These are phyloP conservation scores for Elysia chlorotica DNA, from an alignment of 1,140 invertebrate genomes.

Conservation along the genomic window DNA sequence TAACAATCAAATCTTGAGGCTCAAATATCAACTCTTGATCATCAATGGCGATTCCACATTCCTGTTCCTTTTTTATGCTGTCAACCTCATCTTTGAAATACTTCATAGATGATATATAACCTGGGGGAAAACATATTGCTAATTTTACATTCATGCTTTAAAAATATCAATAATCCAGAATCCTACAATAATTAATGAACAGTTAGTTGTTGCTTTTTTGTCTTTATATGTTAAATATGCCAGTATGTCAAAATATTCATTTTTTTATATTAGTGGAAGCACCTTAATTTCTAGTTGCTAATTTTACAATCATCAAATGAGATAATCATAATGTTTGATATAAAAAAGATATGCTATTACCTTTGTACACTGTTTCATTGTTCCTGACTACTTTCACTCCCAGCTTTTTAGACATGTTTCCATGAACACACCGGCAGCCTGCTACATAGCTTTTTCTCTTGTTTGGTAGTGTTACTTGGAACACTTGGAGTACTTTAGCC, in stretches of 20 bases:
- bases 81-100: conserved; percentile 89
- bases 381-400: conserved; percentile 74
- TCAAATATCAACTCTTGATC: conserved; percentile 71
- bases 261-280: no score
- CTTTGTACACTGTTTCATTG: conserved; percentile 75
- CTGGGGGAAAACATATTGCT: no score
- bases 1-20: conserved; percentile 79
- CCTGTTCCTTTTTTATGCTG: conserved; percentile 79
- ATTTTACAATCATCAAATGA: no score
- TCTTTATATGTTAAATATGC: no score
- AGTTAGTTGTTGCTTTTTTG: no score
- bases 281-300: no score
- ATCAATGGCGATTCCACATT: conserved; percentile 84
- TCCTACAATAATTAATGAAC: no score
- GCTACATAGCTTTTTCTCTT: conserved; percentile 86
- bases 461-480: conserved; percentile 74
- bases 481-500: conserved; percentile 84
- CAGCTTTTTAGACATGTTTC: conserved; percentile 73
- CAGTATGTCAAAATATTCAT: no score
- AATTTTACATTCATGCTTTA: no score
- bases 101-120: conserved; percentile 78
- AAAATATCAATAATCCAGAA: no score
- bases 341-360: no score
- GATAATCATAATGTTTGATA: no score
- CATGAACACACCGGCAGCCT: conserved; percentile 84